phyloP scores from a whole-genome alignment of 2,113 vertebrate species.

The Epinephelus cyanopodus region DNA sequence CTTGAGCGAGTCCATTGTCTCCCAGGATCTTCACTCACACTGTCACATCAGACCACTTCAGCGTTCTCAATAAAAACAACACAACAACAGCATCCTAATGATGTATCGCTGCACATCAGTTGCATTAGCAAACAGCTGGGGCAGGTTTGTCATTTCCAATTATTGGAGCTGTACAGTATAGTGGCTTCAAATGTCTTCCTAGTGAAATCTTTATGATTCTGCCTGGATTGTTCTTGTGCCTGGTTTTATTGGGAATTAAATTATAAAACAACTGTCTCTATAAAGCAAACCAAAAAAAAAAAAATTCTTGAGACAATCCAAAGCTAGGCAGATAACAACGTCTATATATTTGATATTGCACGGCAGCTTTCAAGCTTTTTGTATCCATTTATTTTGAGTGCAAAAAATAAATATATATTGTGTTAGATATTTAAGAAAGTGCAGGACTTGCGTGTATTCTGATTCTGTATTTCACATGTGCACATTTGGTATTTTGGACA shows the following conservation, averaged over 20 bases:
- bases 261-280: constrained; percentile 10
- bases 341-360: constrained; percentile 10
- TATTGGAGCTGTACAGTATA: constrained; percentile 46
- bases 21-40: constrained; percentile 63
- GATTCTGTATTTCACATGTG: neutral
- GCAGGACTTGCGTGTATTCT: neutral
- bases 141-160: constrained; percentile 69
- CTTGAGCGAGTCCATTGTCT: constrained; percentile 76
- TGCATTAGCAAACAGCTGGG: constrained; percentile 72
- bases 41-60: constrained; percentile 72
- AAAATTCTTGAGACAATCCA: neutral
- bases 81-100: constrained; percentile 64
- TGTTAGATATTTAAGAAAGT: neutral
- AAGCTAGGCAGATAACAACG: constrained; percentile 6
- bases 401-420: neutral
- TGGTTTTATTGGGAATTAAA: constrained; percentile 32
- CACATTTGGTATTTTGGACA: neutral
- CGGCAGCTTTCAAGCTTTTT: constrained; percentile 4
- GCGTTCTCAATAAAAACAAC: constrained; percentile 72
- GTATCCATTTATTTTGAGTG: constrained; percentile 6
- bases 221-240: constrained; percentile 29
- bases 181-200: constrained; percentile 26
- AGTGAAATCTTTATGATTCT: constrained; percentile 52
- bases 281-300: constrained; percentile 15
- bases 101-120: constrained; percentile 60